Conservation (phyloP, 2,888 invertebrate species). For the Apamea anceps region DNA sequence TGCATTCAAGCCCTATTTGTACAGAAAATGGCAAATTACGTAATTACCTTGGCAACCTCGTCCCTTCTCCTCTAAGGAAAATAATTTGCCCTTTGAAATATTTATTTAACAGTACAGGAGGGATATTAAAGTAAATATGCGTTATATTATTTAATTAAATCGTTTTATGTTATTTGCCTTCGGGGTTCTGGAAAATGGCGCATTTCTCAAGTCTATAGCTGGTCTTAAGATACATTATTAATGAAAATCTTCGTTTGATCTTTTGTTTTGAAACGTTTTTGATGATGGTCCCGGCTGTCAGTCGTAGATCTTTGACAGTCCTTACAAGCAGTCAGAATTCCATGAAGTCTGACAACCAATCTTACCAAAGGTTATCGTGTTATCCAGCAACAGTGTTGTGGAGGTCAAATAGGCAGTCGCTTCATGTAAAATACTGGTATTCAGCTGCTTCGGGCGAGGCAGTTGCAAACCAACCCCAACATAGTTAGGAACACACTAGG, state of each 20-base stretch:
- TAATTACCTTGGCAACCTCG: constrained; percentile 51
- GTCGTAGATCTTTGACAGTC: no score
- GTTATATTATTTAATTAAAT: constrained; percentile 67
- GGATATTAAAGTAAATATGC: constrained; percentile 63
- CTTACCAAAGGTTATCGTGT: neutral
- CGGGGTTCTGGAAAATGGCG: constrained; percentile 47
- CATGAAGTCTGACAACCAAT: neutral
- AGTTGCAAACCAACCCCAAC: neutral
- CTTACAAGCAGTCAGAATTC: no score
- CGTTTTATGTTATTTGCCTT: constrained; percentile 66
- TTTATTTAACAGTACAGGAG: constrained; percentile 59
- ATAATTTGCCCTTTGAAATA: constrained; percentile 62
- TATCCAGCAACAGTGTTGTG: neutral
- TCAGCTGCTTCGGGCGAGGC: neutral
- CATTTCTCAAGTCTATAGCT: constrained; percentile 44
- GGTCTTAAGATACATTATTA: constrained; percentile 27
- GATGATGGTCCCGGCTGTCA: no score
- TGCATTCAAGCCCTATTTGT: constrained; percentile 29
- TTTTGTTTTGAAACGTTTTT: constrained; percentile 21
- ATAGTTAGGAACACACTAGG: neutral
- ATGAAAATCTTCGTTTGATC: constrained; percentile 40
- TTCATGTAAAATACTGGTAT: neutral
- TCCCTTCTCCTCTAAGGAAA: constrained; percentile 39
- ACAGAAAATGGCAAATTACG: constrained; percentile 52
- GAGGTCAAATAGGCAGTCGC: neutral